Conservation (phyloP, 2,113 vertebrate genomes). For the Cyprinus carpio region DNA sequence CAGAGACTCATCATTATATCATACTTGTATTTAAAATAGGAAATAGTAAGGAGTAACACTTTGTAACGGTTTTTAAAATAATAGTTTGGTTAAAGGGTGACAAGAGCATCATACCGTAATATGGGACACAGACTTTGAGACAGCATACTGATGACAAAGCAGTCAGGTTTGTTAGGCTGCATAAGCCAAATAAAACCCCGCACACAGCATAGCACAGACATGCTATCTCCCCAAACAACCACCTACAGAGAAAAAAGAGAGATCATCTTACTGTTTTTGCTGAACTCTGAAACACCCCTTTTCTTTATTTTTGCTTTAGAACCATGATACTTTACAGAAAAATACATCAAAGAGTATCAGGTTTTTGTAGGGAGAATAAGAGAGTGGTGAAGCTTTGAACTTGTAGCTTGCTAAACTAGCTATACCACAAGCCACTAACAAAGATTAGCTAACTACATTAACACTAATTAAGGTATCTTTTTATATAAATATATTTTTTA, state of each 20-base stretch:
- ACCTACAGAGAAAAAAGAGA: slow-evolving; percentile 68
- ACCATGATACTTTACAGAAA: neutral
- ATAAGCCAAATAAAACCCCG: slow-evolving; percentile 82
- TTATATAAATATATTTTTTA: neutral
- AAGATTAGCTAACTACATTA: neutral
- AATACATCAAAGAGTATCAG: neutral
- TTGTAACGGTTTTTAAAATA: neutral
- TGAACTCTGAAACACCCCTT: slow-evolving; percentile 2
- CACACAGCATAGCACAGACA: slow-evolving; percentile 84
- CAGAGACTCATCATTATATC: neutral
- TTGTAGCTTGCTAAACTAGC: neutral
- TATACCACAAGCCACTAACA: neutral
- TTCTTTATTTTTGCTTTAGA: neutral
- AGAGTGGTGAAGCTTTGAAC: neutral
- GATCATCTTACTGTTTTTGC: neutral
- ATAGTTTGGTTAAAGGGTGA: neutral
- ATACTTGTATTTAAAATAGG: neutral
- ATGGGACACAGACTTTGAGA: slow-evolving; percentile 84
- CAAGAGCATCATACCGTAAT: slow-evolving; percentile 72
- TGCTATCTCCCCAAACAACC: slow-evolving; percentile 78
- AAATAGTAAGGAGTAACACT: neutral
- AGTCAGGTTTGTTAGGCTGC: slow-evolving; percentile 84
- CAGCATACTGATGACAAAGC: slow-evolving; percentile 84
- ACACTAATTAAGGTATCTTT: neutral
- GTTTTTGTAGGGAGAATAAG: neutral